Evolutionary conservation across 2,888 invertebrate species (phyloP), one percentile per base, ranked within the genome.

Genomic region (Tenodera sinensis): DNA sequence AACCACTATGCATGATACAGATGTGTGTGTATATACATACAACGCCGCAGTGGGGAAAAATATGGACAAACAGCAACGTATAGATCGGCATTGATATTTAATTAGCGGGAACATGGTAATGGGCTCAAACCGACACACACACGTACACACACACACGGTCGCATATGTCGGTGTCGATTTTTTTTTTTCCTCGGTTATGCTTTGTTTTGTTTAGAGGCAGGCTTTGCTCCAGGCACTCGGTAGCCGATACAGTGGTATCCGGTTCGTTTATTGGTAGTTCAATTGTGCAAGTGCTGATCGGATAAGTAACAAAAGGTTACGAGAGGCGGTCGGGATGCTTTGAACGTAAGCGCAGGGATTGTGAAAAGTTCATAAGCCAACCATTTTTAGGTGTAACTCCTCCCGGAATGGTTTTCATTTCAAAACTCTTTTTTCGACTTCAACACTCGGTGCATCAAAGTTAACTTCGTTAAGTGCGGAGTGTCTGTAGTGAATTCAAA

Each of bases 31-130:
- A 71, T 71, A 71, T 71, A 71, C 54, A 71, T 25, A 71, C 54
- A 71, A 71, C 54, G 54, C 54, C 54, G 54, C 54, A 71, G 54
- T 71, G 54, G 54, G 54, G 54, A 71, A 71, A 71, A 71, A 71
- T 71, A 71, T 71, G 54, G 83, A 87, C 87, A 87, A 87, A 87
- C 87, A 87, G 28, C 28, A 71, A 87, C 28, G 86, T 71, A 86
- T 86, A 86, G 86, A 83, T 87, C 87, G 28, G n/a, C 87, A 87
- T 87, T 87, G 87, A 87, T 87, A 87, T 87, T 87, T 83, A 87
- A 87, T 87, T 87, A 87, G 87, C n/a, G 87, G 83, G 54, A 71
- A 83, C 83, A 83, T 83, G 87, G 83, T 87, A 87, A 87, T 87
- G 87, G 87, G 87, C 87, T 34, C 82, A 87, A 87, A 82, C 87